These are phyloP conservation scores for Cremastinae sp. DNA, from an alignment of 2,888 invertebrate genomes.

Conservation along the genomic window DNA sequence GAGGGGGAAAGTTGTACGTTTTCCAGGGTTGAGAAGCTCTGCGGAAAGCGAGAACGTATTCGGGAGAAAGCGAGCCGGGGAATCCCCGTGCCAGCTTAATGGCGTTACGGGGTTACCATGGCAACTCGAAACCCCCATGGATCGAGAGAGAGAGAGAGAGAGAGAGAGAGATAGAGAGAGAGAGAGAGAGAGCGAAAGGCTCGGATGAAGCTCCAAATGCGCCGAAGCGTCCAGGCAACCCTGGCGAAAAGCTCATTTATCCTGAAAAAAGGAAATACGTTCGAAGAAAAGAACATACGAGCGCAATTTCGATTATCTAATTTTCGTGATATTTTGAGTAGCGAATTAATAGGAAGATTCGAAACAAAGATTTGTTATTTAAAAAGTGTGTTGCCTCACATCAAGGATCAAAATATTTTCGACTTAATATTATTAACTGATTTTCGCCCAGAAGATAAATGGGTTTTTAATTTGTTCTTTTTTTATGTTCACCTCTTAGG, in stretches of 20 bases:
- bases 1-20: conserved; percentile 27
- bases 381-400: too few relatives aligned
- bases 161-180: conserved; percentile 30
- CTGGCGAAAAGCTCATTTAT: conserved; percentile 79
- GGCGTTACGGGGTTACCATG: conserved; percentile 79
- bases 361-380: too few relatives aligned
- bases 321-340: too few relatives aligned
- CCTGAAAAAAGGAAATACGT: conserved; percentile 76
- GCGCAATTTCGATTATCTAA: too few relatives aligned
- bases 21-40: conserved; percentile 45
- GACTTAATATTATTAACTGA: too few relatives aligned
- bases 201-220: conserved; percentile 44
- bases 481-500: too few relatives aligned
- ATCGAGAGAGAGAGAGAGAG: conserved; percentile 63
- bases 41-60: conserved; percentile 45
- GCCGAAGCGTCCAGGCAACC: conserved; percentile 67
- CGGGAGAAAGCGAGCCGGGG: conserved; percentile 56
- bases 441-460: too few relatives aligned
- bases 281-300: conserved; percentile 69
- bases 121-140: conserved; percentile 76
- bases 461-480: too few relatives aligned
- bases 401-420: too few relatives aligned
- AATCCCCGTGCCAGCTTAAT: conserved; percentile 77
- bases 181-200: too few relatives aligned
- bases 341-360: too few relatives aligned